These are phyloP conservation scores for Pristionchus exspectatus DNA, from an alignment of 2,888 invertebrate species.

Conservation along the genomic window DNA sequence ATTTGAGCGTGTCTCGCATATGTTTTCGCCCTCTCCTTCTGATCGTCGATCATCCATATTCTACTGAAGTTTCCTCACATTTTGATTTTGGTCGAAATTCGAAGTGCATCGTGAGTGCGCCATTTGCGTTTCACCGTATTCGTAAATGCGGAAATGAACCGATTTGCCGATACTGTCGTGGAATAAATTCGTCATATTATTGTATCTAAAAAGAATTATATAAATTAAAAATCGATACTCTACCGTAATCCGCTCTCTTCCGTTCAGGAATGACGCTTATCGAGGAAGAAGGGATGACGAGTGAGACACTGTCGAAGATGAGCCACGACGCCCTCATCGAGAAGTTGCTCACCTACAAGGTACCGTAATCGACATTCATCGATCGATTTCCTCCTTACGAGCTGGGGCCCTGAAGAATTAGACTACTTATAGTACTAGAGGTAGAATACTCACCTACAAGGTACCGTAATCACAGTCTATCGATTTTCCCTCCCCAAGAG, in stretches of 20 bases:
- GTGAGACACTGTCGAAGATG: conserved; percentile 49
- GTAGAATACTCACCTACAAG: too few relatives aligned
- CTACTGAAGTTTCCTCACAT: neutral
- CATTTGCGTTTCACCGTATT: neutral
- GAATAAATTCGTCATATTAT: too few relatives aligned
- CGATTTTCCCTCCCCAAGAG: neutral
- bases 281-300: conserved; percentile 30
- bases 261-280: conserved; percentile 42
- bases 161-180: too few relatives aligned
- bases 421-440: too few relatives aligned
- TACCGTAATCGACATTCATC: neutral
- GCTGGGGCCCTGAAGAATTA: too few relatives aligned
- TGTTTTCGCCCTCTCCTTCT: neutral
- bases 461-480: too few relatives aligned
- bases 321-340: conserved; percentile 42
- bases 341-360: conserved; percentile 26
- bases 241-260: neutral
- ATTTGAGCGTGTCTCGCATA: neutral
- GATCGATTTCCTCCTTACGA: neutral
- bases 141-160: neutral
- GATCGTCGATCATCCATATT: neutral
- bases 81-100: too few relatives aligned
- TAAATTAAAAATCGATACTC: neutral
- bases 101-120: too few relatives aligned
- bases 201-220: too few relatives aligned